These are phyloP conservation scores for Lasioglossum lativentre DNA, from an alignment of 2,888 invertebrate species.

Conservation along the genomic window DNA sequence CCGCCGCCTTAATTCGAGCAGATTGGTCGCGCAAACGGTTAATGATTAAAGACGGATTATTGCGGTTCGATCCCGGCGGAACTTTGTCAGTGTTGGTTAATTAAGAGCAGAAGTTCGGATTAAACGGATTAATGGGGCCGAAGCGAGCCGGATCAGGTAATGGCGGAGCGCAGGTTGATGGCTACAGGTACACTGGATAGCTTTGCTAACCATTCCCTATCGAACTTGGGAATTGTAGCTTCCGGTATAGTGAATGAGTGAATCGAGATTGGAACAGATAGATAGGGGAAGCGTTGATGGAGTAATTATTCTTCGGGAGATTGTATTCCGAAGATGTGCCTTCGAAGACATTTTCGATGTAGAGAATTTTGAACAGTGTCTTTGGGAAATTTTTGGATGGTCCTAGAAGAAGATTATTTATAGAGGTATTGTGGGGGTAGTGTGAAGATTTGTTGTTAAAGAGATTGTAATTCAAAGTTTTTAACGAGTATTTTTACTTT, in stretches of 20 bases:
- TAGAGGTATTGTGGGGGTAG: background rate
- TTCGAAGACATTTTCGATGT: background rate
- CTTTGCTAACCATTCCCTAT: background rate
- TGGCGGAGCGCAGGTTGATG: background rate
- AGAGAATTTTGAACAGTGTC: background rate
- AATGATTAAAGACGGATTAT: slow-evolving; percentile 49
- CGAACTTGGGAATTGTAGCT: slow-evolving; percentile 1
- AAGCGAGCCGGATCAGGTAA: slow-evolving; percentile 15
- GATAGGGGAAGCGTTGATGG: background rate
- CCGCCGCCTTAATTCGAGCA: slow-evolving; percentile 26
- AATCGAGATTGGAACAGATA: background rate
- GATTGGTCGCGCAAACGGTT: slow-evolving; percentile 43
- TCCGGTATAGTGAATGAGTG: background rate
- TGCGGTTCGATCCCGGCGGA: slow-evolving; percentile 33
- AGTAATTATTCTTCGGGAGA: background rate
- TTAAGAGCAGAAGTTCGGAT: slow-evolving; percentile 15
- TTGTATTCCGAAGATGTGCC: background rate
- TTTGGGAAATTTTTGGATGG: background rate
- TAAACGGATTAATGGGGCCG: slow-evolving; percentile 13
- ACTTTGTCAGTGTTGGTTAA: slow-evolving; percentile 27
- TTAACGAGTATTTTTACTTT: no score
- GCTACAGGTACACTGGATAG: background rate
- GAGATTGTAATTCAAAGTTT: background rate
- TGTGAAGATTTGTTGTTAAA: background rate
- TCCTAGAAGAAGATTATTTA: background rate